Percentiles rank a stretch among this genome's conserved stretches.
Evolutionary conservation across 35 echinoderm and acorn worm species (phyloP).

Genomic region (Heliocidaris tuberculata): DNA sequence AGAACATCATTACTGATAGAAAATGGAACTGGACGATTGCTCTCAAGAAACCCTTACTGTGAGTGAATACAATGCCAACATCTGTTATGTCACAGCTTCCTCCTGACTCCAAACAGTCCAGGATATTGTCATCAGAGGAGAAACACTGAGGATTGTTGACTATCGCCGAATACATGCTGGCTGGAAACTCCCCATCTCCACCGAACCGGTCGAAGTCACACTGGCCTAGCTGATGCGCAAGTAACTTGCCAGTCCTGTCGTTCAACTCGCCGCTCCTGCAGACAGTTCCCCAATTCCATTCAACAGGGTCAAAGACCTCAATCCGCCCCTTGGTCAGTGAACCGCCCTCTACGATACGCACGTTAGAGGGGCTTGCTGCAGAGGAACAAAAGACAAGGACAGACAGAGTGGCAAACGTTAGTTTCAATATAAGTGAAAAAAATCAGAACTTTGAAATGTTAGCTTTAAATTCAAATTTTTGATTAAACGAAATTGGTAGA

Average conservation of each 20-base stretch:
- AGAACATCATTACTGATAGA: too few species aligned
- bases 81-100: neutral
- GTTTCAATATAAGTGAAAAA: neutral
- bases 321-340: neutral
- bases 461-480: too few species aligned
- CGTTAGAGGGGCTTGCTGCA: neutral
- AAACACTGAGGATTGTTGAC: neutral
- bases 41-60: neutral
- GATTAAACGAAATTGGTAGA: neutral
- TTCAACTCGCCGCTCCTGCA: neutral
- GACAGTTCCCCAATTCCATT: neutral
- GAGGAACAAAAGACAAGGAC: neutral
- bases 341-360: neutral
- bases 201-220: constrained; percentile 13
- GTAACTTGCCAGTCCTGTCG: neutral
- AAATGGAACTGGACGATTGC: too few species aligned
- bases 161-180: neutral
- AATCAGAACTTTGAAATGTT: too few species aligned
- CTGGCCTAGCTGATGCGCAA: neutral
- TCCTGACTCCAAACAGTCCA: neutral
- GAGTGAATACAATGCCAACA: neutral
- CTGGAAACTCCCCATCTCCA: neutral
- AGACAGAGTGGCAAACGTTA: neutral
- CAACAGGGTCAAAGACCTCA: neutral
- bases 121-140: neutral